Conservation (phyloP, 2,888 invertebrate species). For the Ischnus inquisitorius region DNA sequence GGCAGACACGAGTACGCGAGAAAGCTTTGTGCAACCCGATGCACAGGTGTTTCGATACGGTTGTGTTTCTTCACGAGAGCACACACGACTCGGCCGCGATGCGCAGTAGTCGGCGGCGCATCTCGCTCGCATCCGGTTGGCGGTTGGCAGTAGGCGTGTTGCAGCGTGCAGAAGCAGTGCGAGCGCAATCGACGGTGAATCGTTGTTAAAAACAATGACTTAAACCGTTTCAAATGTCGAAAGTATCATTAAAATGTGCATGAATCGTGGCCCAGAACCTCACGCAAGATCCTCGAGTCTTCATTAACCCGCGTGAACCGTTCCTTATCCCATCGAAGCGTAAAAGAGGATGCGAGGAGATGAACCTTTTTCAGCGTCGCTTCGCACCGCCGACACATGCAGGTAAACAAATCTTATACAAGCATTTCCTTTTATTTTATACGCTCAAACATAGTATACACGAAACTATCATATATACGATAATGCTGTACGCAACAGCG, state of each 20-base stretch:
- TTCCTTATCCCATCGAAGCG: too few species aligned
- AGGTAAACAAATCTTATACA: neutral
- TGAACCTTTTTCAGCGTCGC: neutral
- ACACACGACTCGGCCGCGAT: neutral
- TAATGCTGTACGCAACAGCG: conserved; percentile 51
- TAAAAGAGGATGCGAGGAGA: too few species aligned
- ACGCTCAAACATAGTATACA: conserved; percentile 6
- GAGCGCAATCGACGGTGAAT: neutral
- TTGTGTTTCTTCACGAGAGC: neutral
- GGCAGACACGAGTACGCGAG: neutral
- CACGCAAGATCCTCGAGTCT: too few species aligned
- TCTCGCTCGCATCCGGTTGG: neutral
- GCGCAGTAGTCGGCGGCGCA: conserved; percentile 2
- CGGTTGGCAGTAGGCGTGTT: too few species aligned
- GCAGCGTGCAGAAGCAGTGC: neutral
- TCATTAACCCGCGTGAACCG: too few species aligned
- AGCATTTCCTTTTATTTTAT: neutral
- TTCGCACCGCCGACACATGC: neutral
- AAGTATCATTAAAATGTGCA: too few species aligned
- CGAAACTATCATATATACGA: conserved; percentile 60
- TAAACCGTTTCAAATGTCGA: too few species aligned
- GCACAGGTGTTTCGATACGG: conserved; percentile 39
- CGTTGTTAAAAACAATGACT: too few species aligned
- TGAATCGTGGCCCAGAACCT: too few species aligned
- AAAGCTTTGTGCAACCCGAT: conserved; percentile 31